Percentiles rank a stretch among this genome's conserved stretches.
These are phyloP conservation scores for Cyanocitta stelleri DNA, from an alignment of 2,113 vertebrate species.

Conservation along the genomic window DNA sequence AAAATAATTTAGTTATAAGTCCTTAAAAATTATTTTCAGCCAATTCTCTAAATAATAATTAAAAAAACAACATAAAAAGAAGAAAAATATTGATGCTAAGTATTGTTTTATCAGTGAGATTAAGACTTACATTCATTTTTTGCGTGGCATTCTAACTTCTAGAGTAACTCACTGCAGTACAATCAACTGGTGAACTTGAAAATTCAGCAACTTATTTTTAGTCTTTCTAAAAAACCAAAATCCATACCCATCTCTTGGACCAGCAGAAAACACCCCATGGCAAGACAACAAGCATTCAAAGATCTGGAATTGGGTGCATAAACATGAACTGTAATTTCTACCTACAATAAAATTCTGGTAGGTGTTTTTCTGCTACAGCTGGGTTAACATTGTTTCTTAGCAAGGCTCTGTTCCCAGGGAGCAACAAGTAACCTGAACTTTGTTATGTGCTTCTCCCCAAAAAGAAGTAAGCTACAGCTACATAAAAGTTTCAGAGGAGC, in stretches of 20 bases:
- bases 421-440: not conserved
- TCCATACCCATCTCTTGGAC: not conserved
- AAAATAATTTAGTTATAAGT: slow-evolving; percentile 67
- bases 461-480: not conserved
- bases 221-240: not conserved
- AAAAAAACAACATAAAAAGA: not conserved
- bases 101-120: not conserved
- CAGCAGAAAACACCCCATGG: not conserved
- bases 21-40: slow-evolving; percentile 24
- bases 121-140: not conserved
- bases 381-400: not conserved
- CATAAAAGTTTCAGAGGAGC: not conserved
- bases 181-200: not conserved
- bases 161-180: not conserved
- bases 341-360: not conserved
- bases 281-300: not conserved
- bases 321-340: not conserved
- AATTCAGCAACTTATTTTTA: not conserved
- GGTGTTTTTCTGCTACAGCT: not conserved
- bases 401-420: not conserved
- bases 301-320: not conserved
- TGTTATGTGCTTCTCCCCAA: not conserved
- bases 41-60: not conserved
- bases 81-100: not conserved
- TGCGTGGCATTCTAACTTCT: not conserved